Evolutionary conservation across 2,797 vertebrate species (phyloP).

Genomic region (Hipposideros larvatus): DNA sequence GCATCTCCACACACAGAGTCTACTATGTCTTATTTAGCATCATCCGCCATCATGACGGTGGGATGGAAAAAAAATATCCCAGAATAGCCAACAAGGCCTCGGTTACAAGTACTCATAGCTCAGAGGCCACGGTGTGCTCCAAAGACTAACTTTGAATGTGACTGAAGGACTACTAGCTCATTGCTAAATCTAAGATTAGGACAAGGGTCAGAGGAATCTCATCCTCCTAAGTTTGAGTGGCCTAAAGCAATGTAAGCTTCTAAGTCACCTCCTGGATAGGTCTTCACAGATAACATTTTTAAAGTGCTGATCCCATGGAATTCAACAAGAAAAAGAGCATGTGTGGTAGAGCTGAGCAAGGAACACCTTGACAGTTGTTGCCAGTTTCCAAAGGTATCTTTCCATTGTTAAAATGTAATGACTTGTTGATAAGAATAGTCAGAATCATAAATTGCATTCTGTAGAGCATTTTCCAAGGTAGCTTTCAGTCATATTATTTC

Average conservation of each 20-base stretch:
- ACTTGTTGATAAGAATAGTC: not conserved
- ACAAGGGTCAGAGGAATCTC: not conserved
- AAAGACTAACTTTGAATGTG: not conserved
- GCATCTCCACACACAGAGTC: not conserved
- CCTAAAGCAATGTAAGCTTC: not conserved
- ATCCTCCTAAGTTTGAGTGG: not conserved
- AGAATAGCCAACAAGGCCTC: not conserved
- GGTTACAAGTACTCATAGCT: slow-evolving; percentile 22
- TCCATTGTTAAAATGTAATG: slow-evolving; percentile 36
- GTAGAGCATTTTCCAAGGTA: not conserved
- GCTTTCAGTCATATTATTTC: not conserved
- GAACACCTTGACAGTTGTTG: not conserved
- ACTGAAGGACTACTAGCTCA: not conserved
- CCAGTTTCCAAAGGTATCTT: slow-evolving; percentile 8
- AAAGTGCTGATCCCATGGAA: not conserved
- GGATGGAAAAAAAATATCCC: not conserved
- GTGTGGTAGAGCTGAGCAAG: not conserved
- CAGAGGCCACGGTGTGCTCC: not conserved
- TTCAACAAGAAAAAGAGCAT: slow-evolving; percentile 6
- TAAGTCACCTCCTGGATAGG: slow-evolving; percentile 32
- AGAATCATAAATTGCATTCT: not conserved
- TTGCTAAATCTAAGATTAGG: slow-evolving; percentile 35
- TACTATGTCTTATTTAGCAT: not conserved
- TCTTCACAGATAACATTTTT: slow-evolving; percentile 1
- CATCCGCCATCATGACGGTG: not conserved